Evolutionary conservation across 2,888 invertebrate genomes (phyloP).

Genomic region (Proisotoma minuta): DNA sequence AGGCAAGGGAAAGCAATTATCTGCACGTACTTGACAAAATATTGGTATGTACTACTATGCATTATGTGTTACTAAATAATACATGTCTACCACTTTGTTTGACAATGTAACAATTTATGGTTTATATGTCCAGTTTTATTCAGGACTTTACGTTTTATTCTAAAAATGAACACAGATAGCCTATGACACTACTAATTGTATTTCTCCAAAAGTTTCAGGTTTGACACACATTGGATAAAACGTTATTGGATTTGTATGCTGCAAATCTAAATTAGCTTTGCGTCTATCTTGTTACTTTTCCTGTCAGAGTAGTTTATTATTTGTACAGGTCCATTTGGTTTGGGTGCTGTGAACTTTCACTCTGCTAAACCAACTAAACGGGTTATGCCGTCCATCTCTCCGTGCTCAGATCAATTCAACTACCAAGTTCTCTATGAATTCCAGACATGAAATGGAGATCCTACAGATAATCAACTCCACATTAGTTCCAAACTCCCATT

Average conservation of each 20-base stretch:
- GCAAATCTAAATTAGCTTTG: neutral
- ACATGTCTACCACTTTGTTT: too few relatives aligned
- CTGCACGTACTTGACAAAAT: too few relatives aligned
- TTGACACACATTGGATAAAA: neutral
- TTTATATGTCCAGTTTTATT: too few relatives aligned
- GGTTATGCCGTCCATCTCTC: too few relatives aligned
- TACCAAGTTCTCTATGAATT: neutral
- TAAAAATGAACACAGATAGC: neutral
- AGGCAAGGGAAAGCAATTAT: too few relatives aligned
- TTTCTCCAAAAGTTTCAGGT: neutral
- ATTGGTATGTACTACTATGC: too few relatives aligned
- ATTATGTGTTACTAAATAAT: too few relatives aligned
- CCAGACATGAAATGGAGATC: constrained; percentile 4
- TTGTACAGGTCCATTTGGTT: too few relatives aligned
- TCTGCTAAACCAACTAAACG: too few relatives aligned
- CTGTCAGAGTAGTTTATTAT: too few relatives aligned
- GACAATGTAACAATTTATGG: too few relatives aligned
- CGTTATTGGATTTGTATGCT: neutral
- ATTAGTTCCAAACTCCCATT: constrained; percentile 3
- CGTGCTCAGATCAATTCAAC: neutral
- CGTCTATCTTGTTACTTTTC: neutral
- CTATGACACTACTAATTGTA: neutral
- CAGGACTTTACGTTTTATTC: neutral
- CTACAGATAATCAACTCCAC: constrained; percentile 5
- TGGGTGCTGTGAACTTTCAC: too few relatives aligned